Percentiles rank a stretch among this genome's conserved stretches.
phyloP scores from a whole-genome alignment of 2,113 vertebrate species.

The Speoplatyrhinus poulsoni region DNA sequence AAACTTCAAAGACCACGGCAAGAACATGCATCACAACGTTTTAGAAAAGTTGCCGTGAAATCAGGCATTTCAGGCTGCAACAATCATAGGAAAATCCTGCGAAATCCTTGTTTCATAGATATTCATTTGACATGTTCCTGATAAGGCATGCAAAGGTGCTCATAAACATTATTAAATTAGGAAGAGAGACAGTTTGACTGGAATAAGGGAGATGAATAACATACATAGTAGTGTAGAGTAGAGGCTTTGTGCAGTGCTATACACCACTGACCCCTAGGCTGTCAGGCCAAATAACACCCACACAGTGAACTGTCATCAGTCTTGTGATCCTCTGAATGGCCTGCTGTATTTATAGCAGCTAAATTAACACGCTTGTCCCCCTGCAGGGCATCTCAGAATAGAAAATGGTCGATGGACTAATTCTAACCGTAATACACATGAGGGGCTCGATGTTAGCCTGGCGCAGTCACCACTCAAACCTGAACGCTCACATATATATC shows the following conservation, averaged over 20 bases:
- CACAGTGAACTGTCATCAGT: not conserved
- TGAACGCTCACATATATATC: not conserved
- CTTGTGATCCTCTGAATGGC: no score
- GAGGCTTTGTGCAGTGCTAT: conserved; percentile 15
- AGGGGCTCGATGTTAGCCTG: conserved; percentile 13
- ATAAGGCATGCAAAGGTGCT: no score
- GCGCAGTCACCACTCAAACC: conserved; percentile 17
- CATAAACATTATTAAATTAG: not conserved
- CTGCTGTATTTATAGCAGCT: conserved; percentile 62
- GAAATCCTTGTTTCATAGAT: no score
- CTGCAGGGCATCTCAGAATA: conserved; percentile 63
- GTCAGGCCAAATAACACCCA: not conserved
- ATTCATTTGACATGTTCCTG: no score
- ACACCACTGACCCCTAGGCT: conserved; percentile 23
- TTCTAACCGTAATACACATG: conserved; percentile 54
- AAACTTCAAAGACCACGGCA: no score
- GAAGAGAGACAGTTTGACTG: not conserved
- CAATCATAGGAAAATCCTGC: no score
- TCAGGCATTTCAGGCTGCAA: no score
- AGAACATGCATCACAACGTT: no score
- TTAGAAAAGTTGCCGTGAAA: no score
- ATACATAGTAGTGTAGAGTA: no score
- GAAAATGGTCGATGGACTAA: conserved; percentile 47
- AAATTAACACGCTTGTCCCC: conserved; percentile 66
- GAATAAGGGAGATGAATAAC: not conserved